Conservation (phyloP, 2,113 vertebrate species). For the Patagioenas fasciata region DNA sequence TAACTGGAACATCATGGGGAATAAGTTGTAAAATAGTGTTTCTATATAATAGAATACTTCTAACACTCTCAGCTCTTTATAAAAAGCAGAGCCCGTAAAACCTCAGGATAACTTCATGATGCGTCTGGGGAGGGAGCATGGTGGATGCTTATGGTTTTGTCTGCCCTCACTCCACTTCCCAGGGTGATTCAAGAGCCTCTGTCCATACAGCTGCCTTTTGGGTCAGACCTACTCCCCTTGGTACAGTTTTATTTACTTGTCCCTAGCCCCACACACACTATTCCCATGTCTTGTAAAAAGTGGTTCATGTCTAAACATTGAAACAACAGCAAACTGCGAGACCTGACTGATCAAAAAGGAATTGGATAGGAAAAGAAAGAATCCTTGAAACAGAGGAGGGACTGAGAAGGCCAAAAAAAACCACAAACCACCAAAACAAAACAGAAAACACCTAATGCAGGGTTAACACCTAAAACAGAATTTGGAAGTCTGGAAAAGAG, state of each 20-base stretch:
- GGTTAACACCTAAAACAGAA: not conserved
- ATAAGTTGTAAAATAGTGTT: slow-evolving; percentile 2
- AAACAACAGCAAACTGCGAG: not conserved
- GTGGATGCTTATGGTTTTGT: not conserved
- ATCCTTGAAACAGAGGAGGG: not conserved
- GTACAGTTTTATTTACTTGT: not conserved
- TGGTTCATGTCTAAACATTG: not conserved
- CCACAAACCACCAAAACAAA: too few species aligned
- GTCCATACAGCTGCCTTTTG: not conserved
- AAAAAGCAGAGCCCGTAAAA: not conserved
- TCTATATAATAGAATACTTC: not conserved
- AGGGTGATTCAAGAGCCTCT: not conserved
- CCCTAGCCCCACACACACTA: not conserved
- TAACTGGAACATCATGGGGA: not conserved
- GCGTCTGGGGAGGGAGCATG: not conserved
- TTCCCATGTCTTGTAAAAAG: not conserved
- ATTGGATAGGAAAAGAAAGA: not conserved
- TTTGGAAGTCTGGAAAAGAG: not conserved
- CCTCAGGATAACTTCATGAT: not conserved
- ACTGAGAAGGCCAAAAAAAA: not conserved
- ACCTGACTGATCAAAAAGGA: not conserved
- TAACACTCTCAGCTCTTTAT: not conserved
- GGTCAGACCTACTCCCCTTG: not conserved
- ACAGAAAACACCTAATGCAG: too few species aligned
- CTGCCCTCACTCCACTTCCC: not conserved